Conservation (phyloP, 2,113 vertebrate genomes). For the Cygnus buccinator region DNA sequence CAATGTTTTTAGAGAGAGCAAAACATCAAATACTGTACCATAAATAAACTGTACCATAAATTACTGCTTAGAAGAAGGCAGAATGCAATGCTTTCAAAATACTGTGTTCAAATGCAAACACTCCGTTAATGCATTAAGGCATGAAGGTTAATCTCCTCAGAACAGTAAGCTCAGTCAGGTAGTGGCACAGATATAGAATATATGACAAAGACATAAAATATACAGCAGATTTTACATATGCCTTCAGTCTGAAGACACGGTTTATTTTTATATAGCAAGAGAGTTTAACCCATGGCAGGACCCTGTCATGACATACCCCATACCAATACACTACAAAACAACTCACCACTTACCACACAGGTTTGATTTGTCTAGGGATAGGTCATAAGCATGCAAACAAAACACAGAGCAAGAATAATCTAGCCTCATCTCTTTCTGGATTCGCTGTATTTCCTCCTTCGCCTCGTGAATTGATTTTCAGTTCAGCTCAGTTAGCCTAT, state of each 20-base stretch:
- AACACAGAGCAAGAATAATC: not conserved
- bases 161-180: not conserved
- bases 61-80: not conserved
- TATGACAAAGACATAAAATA: not conserved
- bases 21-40: not conserved
- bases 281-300: not conserved
- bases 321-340: not conserved
- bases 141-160: not conserved
- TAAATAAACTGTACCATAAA: not conserved
- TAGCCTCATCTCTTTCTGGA: not conserved
- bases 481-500: not conserved
- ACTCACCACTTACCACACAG: not conserved
- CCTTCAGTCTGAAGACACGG: not conserved
- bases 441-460: not conserved
- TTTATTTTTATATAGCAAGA: not conserved
- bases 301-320: not conserved
- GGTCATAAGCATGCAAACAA: not conserved
- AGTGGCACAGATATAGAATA: not conserved
- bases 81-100: not conserved
- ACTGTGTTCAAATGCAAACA: not conserved
- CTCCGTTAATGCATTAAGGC: not conserved
- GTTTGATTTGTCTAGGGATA: not conserved
- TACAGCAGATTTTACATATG: not conserved
- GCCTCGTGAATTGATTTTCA: not conserved
- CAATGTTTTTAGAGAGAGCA: not conserved